Evolutionary conservation across 2,797 vertebrate genomes (phyloP).

Genomic region (Hylomyscus alleni): DNA sequence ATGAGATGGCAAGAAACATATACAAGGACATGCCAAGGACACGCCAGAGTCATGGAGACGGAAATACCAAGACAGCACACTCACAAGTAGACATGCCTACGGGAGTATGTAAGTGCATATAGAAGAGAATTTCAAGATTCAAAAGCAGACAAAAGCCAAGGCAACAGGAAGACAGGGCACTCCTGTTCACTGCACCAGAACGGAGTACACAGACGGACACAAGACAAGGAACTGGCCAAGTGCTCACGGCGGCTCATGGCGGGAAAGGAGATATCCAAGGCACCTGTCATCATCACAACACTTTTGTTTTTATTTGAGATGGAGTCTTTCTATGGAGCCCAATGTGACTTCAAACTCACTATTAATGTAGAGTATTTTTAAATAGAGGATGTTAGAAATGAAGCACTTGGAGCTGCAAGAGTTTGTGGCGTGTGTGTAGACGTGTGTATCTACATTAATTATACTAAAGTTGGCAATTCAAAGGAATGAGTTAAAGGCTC

Average conservation of each 20-base stretch:
- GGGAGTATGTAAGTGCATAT: too few relatives aligned
- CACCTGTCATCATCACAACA: accelerated
- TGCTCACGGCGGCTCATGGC: accelerated
- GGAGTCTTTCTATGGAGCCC: neutral
- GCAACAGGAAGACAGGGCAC: neutral
- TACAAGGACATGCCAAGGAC: accelerated
- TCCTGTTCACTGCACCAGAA: neutral
- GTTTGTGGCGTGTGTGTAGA: neutral
- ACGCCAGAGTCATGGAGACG: neutral
- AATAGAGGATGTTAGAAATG: accelerated
- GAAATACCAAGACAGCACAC: neutral
- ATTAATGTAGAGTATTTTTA: neutral
- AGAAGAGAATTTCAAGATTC: neutral
- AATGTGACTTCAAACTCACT: neutral
- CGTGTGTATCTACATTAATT: too few relatives aligned
- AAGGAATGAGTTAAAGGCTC: neutral
- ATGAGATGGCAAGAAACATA: neutral
- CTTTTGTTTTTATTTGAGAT: neutral
- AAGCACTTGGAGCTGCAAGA: too few relatives aligned
- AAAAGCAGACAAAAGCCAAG: neutral
- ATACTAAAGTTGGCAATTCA: neutral
- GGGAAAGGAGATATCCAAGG: neutral
- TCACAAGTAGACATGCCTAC: accelerated
- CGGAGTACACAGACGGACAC: neutral
- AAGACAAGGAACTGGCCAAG: accelerated